Conservation (phyloP, 2,797 vertebrate species). For the Pseudochromis fuscus region DNA sequence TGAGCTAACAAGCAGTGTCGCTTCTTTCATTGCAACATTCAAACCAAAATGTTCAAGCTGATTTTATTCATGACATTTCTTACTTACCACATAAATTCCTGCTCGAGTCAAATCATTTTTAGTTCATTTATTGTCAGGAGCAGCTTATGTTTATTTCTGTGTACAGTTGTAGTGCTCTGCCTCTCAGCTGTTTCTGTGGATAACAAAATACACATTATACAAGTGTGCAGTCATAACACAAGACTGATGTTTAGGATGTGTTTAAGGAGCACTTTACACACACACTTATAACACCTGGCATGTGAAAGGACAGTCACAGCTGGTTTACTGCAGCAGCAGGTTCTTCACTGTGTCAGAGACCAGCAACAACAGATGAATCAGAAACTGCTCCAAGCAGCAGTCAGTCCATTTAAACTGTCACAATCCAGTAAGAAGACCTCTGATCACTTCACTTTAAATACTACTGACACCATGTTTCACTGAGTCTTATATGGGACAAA, state of each 20-base stretch:
- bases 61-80: not conserved
- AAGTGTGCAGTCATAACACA: not conserved
- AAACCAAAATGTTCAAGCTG: slow-evolving; percentile 2
- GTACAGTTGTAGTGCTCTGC: not conserved
- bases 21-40: slow-evolving; percentile 24
- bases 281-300: slow-evolving; percentile 6
- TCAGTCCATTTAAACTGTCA: not conserved
- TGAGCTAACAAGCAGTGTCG: slow-evolving; percentile 12
- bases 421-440: not conserved
- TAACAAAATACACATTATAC: not conserved
- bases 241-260: not conserved
- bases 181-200: not conserved
- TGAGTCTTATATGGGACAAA: not conserved
- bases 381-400: not conserved
- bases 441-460: slow-evolving; percentile 7
- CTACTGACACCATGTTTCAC: not conserved
- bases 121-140: too few relatives aligned
- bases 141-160: not conserved
- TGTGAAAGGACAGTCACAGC: slow-evolving; percentile 22
- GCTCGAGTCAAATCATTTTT: too few relatives aligned
- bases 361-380: not conserved
- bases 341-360: slow-evolving; percentile 1
- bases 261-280: slow-evolving; percentile 25
- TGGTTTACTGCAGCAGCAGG: slow-evolving; percentile 16
- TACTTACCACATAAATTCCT: slow-evolving; percentile 12